Conservation (phyloP, 2,888 invertebrate genomes). For the Hypolimnas misippus region DNA sequence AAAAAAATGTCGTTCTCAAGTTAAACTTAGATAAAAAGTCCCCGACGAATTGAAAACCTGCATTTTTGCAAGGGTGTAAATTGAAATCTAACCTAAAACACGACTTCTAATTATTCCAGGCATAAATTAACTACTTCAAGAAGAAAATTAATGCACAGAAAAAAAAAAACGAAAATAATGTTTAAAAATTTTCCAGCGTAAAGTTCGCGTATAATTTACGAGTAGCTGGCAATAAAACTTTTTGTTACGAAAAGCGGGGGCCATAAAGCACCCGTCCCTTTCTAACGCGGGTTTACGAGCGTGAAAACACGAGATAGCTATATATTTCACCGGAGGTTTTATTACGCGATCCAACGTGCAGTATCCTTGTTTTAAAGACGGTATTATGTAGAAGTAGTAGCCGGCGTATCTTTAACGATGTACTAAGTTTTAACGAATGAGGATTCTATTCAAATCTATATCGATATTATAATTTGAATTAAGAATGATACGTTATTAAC, state of each 20-base stretch:
- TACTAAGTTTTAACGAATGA: slow-evolving; percentile 8
- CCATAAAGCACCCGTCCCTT: slow-evolving; percentile 73
- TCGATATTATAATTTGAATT: neutral
- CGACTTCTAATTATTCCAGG: neutral
- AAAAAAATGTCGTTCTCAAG: no score
- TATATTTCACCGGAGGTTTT: slow-evolving; percentile 74
- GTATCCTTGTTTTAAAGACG: slow-evolving; percentile 39
- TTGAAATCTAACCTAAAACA: no score
- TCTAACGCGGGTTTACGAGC: slow-evolving; percentile 69
- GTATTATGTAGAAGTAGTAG: slow-evolving; percentile 38
- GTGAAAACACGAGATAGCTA: slow-evolving; percentile 74
- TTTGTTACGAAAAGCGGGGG: slow-evolving; percentile 74
- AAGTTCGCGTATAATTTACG: slow-evolving; percentile 78
- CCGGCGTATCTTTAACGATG: slow-evolving; percentile 4
- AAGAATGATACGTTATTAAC: no score
- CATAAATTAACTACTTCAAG: slow-evolving; percentile 5
- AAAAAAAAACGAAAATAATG: slow-evolving; percentile 44
- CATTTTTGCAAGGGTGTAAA: no score
- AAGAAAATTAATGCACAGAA: slow-evolving; percentile 43
- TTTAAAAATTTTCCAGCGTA: slow-evolving; percentile 59
- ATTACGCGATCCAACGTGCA: slow-evolving; percentile 54
- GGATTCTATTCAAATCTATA: slow-evolving; percentile 8
- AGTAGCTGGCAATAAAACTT: slow-evolving; percentile 76
- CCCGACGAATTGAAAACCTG: no score
- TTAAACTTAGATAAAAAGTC: no score